phyloP scores from a whole-genome alignment of 2,797 vertebrate genomes.

The Scyliorhinus canicula region DNA sequence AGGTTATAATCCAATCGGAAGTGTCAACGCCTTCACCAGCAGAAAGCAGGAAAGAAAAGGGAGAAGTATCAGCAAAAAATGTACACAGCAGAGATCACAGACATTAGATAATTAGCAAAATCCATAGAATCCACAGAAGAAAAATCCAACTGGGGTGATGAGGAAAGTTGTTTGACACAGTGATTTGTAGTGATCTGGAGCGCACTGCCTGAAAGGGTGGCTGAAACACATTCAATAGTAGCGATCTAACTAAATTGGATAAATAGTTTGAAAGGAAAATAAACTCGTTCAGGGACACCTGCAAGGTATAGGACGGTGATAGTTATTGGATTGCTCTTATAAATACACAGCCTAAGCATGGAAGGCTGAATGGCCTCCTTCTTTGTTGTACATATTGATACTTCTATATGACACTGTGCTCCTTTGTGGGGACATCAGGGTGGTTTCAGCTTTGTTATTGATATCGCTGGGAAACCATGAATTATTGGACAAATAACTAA shows the following conservation, averaged over 20 bases:
- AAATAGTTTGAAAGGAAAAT: background rate
- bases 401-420: background rate
- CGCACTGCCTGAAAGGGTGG: too few species aligned
- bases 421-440: background rate
- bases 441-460: background rate
- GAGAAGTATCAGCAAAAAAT: background rate
- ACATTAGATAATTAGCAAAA: background rate
- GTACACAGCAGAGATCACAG: background rate
- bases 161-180: background rate
- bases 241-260: background rate
- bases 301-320: background rate
- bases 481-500: too few species aligned
- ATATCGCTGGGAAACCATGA: too few species aligned
- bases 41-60: too few species aligned
- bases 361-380: too few species aligned
- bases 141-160: too few species aligned
- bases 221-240: background rate
- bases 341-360: background rate
- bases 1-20: background rate
- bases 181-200: background rate
- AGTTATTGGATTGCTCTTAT: background rate
- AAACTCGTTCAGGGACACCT: background rate
- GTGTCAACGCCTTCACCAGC: background rate
- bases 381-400: background rate
- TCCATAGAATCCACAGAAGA: too few species aligned